Conservation (phyloP, 2,797 vertebrate genomes). For the Manis crassicaudata region DNA sequence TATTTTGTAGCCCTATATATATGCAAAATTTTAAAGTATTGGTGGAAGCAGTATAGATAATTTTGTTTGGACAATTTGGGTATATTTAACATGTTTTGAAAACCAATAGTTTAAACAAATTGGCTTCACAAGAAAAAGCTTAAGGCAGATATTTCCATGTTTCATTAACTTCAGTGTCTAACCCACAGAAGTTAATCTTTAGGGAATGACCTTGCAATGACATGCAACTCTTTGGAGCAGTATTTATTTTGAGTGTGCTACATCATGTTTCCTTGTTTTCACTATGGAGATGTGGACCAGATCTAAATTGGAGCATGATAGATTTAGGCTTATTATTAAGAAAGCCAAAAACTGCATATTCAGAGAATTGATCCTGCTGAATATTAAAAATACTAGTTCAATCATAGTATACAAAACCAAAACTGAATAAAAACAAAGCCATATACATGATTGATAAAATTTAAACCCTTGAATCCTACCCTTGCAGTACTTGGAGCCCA, state of each 20-base stretch:
- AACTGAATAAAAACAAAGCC: background rate
- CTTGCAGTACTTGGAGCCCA: background rate
- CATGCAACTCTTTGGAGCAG: background rate
- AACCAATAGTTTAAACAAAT: background rate
- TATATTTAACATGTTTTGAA: background rate
- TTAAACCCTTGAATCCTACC: background rate
- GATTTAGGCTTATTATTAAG: conserved; percentile 1
- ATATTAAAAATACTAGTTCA: background rate
- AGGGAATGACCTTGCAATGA: background rate
- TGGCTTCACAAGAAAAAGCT: background rate
- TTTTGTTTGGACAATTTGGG: background rate
- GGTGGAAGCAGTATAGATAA: background rate
- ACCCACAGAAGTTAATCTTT: background rate
- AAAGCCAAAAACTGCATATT: background rate
- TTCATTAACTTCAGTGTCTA: background rate
- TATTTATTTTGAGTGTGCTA: background rate
- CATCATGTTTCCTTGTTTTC: background rate
- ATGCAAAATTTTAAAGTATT: background rate
- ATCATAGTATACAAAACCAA: background rate
- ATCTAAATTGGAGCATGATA: background rate
- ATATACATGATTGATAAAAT: background rate
- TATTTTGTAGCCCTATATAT: background rate
- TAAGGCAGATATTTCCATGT: no score
- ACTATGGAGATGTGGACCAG: background rate
- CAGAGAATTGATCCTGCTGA: background rate